A percentile compares a stretch with the other conserved stretches of the same genome.
Conservation (phyloP, 1,140 invertebrate genomes). For the Phymorhynchus buccinoides region DNA sequence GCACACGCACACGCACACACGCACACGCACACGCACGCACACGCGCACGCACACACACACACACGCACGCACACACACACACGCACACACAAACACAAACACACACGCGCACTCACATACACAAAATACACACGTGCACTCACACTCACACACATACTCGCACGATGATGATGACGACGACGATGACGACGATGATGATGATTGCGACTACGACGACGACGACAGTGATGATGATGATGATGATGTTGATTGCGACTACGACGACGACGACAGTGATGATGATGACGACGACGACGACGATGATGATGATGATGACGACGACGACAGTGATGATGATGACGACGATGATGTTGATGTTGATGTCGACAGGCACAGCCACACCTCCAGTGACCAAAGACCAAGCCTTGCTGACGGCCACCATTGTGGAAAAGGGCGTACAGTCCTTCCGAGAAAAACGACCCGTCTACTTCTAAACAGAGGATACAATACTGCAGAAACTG, state of each 20-base stretch:
- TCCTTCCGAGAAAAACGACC: constrained; percentile 45
- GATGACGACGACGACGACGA: not conserved
- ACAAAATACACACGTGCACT: too few species aligned
- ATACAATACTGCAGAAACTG: too few species aligned
- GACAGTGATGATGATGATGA: not conserved
- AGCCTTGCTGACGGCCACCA: constrained; percentile 42
- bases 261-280: not conserved
- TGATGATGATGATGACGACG: not conserved
- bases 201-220: not conserved
- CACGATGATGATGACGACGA: not conserved
- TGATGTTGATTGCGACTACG: not conserved
- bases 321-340: not conserved
- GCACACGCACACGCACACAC: too few species aligned
- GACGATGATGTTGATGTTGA: not conserved
- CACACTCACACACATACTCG: too few species aligned
- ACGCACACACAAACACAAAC: too few species aligned
- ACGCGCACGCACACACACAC: too few species aligned
- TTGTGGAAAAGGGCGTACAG: constrained; percentile 50
- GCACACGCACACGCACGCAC: too few species aligned
- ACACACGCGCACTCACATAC: too few species aligned
- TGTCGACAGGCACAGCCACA: constrained; percentile 39
- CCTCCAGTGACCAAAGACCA: constrained; percentile 47
- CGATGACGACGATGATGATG: not conserved
- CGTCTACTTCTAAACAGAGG: constrained; percentile 47
- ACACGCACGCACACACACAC: too few species aligned